Percentiles rank a stretch among this genome's conserved stretches.
Conservation (phyloP, 1,140 invertebrate genomes). For the Hyposmocoma kahamanoa region DNA sequence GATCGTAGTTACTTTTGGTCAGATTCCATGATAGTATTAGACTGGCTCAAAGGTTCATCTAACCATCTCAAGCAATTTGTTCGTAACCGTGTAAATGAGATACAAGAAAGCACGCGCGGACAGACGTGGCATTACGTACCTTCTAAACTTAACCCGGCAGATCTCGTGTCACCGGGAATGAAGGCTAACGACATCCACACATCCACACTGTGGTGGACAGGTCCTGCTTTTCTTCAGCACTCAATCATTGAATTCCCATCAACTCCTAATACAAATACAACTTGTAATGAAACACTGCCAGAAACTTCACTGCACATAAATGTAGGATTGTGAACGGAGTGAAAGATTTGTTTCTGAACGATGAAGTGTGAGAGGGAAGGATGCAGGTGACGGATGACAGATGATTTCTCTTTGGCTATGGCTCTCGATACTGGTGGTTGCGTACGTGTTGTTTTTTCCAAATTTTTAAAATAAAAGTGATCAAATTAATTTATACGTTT, state of each 20-base stretch:
- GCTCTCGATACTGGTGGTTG: too few relatives aligned
- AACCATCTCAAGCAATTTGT: not conserved
- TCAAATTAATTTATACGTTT: too few relatives aligned
- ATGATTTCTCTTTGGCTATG: too few relatives aligned
- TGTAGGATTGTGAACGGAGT: too few relatives aligned
- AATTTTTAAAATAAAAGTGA: too few relatives aligned
- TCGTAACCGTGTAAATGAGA: constrained; percentile 1
- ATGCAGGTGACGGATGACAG: too few relatives aligned
- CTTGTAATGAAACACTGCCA: not conserved
- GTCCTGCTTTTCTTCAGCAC: not conserved
- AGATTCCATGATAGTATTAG: constrained; percentile 1
- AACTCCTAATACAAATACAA: not conserved
- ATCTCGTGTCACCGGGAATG: not conserved
- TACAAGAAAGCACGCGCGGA: not conserved
- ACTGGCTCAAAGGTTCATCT: not conserved
- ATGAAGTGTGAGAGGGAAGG: too few relatives aligned
- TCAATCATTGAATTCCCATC: not conserved
- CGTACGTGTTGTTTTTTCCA: too few relatives aligned
- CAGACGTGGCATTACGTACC: constrained; percentile 1
- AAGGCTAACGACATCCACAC: not conserved
- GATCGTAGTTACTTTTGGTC: not conserved
- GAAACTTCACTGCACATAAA: too few relatives aligned
- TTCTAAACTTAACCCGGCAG: not conserved
- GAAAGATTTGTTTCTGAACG: too few relatives aligned
- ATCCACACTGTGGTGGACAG: constrained; percentile 1